Conservation (phyloP, 2,888 invertebrate genomes). For the Phrixothrix hirtus region DNA sequence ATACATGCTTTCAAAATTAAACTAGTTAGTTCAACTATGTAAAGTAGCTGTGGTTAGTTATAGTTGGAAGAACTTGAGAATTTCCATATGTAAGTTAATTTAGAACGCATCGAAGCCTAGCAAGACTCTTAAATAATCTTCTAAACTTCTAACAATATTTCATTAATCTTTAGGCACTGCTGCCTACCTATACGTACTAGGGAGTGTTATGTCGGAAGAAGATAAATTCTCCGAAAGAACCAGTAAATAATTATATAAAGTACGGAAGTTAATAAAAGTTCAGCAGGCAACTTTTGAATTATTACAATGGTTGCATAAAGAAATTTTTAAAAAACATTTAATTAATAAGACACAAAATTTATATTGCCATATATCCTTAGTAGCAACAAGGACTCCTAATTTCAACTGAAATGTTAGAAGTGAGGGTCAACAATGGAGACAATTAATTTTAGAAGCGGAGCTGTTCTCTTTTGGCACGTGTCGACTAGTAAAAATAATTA, state of each 20-base stretch:
- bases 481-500: slow-evolving; percentile 26
- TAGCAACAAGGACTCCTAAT: no score
- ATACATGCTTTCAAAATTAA: slow-evolving; percentile 22
- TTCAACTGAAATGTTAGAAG: slow-evolving; percentile 2
- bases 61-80: slow-evolving; percentile 27
- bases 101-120: slow-evolving; percentile 22
- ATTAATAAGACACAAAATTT: no score
- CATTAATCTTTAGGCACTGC: slow-evolving; percentile 22
- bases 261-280: slow-evolving; percentile 1
- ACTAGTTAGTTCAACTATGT: slow-evolving; percentile 26
- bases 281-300: no score
- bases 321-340: no score
- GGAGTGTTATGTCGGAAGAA: slow-evolving; percentile 5
- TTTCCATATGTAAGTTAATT: slow-evolving; percentile 30
- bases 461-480: slow-evolving; percentile 18
- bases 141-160: slow-evolving; percentile 25
- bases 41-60: slow-evolving; percentile 28
- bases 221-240: slow-evolving; percentile 5
- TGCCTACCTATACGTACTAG: slow-evolving; percentile 10
- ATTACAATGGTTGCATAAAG: no score
- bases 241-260: slow-evolving; percentile 7
- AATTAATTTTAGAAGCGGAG: slow-evolving; percentile 19
- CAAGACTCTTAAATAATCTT: slow-evolving; percentile 27
- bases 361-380: no score
- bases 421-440: slow-evolving; percentile 19